A percentile compares a stretch with the other conserved stretches of the same genome.
Conservation (phyloP, 2,888 invertebrate genomes). For the Plebejus anna region DNA sequence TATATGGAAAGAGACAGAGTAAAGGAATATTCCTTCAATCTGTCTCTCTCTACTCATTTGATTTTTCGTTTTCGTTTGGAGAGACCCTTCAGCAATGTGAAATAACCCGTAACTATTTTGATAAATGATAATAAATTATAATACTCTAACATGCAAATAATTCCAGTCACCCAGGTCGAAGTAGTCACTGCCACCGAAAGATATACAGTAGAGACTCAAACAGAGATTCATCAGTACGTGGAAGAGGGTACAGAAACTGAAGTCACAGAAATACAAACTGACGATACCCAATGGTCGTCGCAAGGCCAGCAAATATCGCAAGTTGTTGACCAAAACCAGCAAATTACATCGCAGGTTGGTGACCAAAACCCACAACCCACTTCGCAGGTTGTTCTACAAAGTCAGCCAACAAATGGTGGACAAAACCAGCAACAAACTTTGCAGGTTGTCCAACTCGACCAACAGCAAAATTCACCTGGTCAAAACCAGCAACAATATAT, state of each 20-base stretch:
- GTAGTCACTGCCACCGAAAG: background rate
- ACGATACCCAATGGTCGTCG: background rate
- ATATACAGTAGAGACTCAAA: background rate
- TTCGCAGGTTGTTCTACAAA: background rate
- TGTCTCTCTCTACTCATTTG: background rate
- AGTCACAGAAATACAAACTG: background rate
- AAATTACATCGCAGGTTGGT: background rate
- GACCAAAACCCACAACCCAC: background rate
- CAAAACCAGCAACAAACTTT: background rate
- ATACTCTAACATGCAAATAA: background rate
- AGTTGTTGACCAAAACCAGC: background rate
- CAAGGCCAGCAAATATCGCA: background rate
- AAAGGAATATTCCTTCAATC: too few relatives aligned
- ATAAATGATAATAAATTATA: too few relatives aligned
- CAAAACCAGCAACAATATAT: background rate
- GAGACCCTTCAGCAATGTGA: too few relatives aligned
- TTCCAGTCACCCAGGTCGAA: background rate
- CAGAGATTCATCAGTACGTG: background rate
- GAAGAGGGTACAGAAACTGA: background rate
- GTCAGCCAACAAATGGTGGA: too few relatives aligned
- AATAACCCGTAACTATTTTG: too few relatives aligned
- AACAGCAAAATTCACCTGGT: background rate
- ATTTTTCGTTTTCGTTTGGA: background rate
- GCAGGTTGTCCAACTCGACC: background rate
- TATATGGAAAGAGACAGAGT: background rate